phyloP scores from a whole-genome alignment of 2,888 invertebrate species.

The Pyrocoelia pectoralis region DNA sequence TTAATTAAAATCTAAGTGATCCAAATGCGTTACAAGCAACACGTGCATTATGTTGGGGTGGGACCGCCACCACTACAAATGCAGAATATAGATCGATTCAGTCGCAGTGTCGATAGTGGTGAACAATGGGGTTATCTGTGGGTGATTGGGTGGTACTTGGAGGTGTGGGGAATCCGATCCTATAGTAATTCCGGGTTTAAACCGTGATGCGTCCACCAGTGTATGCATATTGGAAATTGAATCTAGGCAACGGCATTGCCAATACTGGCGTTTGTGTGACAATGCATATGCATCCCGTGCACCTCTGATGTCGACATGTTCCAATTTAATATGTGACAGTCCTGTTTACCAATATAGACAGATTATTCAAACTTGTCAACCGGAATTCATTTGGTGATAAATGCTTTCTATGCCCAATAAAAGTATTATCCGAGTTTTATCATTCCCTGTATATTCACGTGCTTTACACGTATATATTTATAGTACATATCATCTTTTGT shows the following conservation, averaged over 20 bases:
- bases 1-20: slow-evolving; percentile 55
- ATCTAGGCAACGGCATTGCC: slow-evolving; percentile 57
- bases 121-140: slow-evolving; percentile 39
- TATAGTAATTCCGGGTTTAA: slow-evolving; percentile 55
- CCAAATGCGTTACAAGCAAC: slow-evolving; percentile 43
- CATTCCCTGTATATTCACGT: not conserved
- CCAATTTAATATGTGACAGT: slow-evolving; percentile 57
- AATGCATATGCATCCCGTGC: slow-evolving; percentile 53
- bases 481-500: not conserved
- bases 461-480: not conserved
- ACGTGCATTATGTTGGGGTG: slow-evolving; percentile 44
- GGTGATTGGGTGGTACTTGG: slow-evolving; percentile 24
- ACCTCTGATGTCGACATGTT: slow-evolving; percentile 44
- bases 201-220: slow-evolving; percentile 48
- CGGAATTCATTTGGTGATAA: slow-evolving; percentile 55
- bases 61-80: slow-evolving; percentile 44
- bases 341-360: slow-evolving; percentile 56
- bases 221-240: slow-evolving; percentile 60
- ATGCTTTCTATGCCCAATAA: slow-evolving; percentile 40
- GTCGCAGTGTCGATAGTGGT: slow-evolving; percentile 40
- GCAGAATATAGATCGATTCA: slow-evolving; percentile 43
- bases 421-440: slow-evolving; percentile 20
- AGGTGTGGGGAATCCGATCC: slow-evolving; percentile 55
- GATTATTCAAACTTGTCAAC: slow-evolving; percentile 59
- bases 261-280: slow-evolving; percentile 55